Percentiles rank a stretch among this genome's conserved stretches.
Evolutionary conservation across 2,888 invertebrate genomes (phyloP).

Genomic region (Perdita meconis): DNA sequence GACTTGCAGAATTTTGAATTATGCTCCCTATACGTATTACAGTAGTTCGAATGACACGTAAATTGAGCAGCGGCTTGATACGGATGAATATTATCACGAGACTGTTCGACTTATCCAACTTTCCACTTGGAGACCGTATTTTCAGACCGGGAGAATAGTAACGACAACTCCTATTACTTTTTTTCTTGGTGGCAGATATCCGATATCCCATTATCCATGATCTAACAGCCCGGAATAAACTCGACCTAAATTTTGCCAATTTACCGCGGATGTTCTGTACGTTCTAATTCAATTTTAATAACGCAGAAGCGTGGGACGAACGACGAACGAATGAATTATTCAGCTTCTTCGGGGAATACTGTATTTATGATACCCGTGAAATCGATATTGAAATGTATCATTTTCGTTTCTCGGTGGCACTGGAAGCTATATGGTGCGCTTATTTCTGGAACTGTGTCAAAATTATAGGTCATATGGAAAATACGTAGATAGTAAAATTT

Average conservation of each 20-base stretch:
- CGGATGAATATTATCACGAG: slow-evolving; percentile 45
- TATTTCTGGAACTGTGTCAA: no score
- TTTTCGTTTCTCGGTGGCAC: no score
- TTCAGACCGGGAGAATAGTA: slow-evolving; percentile 44
- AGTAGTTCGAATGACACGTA: slow-evolving; percentile 35
- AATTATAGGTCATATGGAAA: no score
- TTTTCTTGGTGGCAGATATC: slow-evolving; percentile 33
- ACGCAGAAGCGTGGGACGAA: background rate
- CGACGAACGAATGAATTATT: background rate
- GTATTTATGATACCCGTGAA: background rate
- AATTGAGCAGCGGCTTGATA: slow-evolving; percentile 41
- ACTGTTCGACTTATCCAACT: slow-evolving; percentile 41
- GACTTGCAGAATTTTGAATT: slow-evolving; percentile 36
- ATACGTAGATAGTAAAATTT: no score
- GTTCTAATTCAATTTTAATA: slow-evolving; percentile 6
- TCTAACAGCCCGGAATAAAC: slow-evolving; percentile 48
- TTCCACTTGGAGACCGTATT: slow-evolving; percentile 30
- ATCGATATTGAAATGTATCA: no score
- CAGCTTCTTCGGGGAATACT: background rate
- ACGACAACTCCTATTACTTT: slow-evolving; percentile 24
- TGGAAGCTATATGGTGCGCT: no score
- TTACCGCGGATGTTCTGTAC: slow-evolving; percentile 7
- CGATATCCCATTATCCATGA: slow-evolving; percentile 48
- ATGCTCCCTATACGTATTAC: slow-evolving; percentile 3
- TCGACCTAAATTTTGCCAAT: slow-evolving; percentile 46